Base-by-base conservation (phyloP, 2,888 invertebrate species). In the Tuberolachnus salignus region DNA sequence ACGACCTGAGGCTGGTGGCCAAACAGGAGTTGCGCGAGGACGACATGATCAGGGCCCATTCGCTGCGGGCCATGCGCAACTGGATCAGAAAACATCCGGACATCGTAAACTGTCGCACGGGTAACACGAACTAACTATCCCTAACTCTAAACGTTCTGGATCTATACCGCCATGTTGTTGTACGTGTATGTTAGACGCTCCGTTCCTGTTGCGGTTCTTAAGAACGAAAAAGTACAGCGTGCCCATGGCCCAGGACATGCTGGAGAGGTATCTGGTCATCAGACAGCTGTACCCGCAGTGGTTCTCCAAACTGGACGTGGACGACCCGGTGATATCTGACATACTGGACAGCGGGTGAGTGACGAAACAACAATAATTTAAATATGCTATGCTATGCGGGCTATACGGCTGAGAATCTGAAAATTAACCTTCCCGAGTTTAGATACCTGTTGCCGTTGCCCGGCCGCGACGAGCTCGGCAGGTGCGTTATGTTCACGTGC, bases 261-360 rank as follows among this genome's bases (percentile, higher is more conserved):
- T 96, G 82, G 94, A 95, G 85, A 90, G 93, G 69, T 96, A 95
- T 85, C 87, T 96, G 78, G 92, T 92, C 46, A 92, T 95, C 82
- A 88, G 95, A 9, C 93, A 94, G 85, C 87, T 94, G 83, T 92
- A 94, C 84, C 93, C 95, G 0, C 90, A 92, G 72, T 95, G 95
- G 94, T 95, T 94, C 87, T 89, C 90, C 82, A 91, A 92, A 80
- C 86, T 95, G 69, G 93, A 94, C 84, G 90, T 92, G 72, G 87
- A 92, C 80, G 94, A 95, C 84, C 91, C 92, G 0, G 90, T 91
- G 71, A 88, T 96, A 81, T 90, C 91, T 23, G 92, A 92, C 57
- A 92, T 96, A 55, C 90, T 95, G 82, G 91, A 93, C 82, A 89
- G 90, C 23, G 95, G 95, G 0, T 94, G 92, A 75, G 78, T 49